Conservation (phyloP, 2,888 invertebrate genomes). For the Gibbula magus region DNA sequence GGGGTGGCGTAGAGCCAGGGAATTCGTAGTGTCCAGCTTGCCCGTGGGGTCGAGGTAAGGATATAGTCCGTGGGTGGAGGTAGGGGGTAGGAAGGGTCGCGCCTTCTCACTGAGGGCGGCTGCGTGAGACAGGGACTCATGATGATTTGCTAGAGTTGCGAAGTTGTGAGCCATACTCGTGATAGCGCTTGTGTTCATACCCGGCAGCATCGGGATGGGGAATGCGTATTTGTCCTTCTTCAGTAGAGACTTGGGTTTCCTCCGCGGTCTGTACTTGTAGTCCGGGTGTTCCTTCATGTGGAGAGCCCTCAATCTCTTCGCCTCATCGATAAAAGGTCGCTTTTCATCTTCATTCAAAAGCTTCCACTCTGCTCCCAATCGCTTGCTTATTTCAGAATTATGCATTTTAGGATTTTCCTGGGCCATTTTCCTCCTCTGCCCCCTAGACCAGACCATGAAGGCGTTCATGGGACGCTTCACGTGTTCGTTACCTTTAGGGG, state of each 20-base stretch:
- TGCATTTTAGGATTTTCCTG: conserved; percentile 99
- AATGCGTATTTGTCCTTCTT: conserved; percentile 88
- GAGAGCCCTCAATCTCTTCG: conserved; percentile 94
- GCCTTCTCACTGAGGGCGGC: conserved; percentile 52
- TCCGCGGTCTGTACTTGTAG: conserved; percentile 96
- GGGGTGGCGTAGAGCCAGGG: conserved; percentile 33
- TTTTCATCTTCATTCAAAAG: conserved; percentile 95
- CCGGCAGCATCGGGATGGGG: conserved; percentile 67
- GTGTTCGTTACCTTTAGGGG: conserved; percentile 77
- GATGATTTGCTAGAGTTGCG: conserved; percentile 36
- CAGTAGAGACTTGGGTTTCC: conserved; percentile 90
- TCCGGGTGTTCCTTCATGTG: conserved; percentile 99
- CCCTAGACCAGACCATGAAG: conserved; percentile 97
- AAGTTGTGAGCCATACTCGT: conserved; percentile 39
- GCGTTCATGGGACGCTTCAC: conserved; percentile 99
- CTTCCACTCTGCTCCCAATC: conserved; percentile 99
- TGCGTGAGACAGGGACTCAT: conserved; percentile 34
- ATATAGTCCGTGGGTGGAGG: conserved; percentile 55
- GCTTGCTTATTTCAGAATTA: conserved; percentile 97
- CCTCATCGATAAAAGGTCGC: conserved; percentile 98
- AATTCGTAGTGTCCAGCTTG: conserved; percentile 35
- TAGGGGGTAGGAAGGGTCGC: conserved; percentile 64
- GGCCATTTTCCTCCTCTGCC: conserved; percentile 98
- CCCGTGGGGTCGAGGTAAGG: conserved; percentile 55
- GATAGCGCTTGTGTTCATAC: conserved; percentile 47